Evolutionary conservation across 1,140 invertebrate genomes (phyloP).

Genomic region (Eupeodes corollae): DNA sequence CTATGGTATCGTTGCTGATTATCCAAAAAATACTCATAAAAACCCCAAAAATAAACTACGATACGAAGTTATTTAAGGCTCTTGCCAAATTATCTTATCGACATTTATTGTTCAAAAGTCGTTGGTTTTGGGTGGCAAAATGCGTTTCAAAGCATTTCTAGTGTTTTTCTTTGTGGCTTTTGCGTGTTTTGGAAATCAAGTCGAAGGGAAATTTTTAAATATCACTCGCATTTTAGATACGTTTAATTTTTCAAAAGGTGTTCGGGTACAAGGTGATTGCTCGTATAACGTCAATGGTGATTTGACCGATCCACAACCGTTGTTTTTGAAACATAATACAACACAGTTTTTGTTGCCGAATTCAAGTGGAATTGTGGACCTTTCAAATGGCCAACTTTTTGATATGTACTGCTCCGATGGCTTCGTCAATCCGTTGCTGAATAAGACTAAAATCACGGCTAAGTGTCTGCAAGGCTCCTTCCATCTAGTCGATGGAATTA

Average conservation of each 20-base stretch:
- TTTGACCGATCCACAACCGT: constrained; percentile 25
- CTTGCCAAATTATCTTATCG: no score
- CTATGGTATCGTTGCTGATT: no score
- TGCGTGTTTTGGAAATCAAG: no score
- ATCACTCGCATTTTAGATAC: no score
- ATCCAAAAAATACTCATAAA: no score
- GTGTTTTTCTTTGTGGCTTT: no score
- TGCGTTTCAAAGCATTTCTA: no score
- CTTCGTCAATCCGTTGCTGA: constrained; percentile 18
- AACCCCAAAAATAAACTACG: no score
- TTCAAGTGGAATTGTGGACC: constrained; percentile 22
- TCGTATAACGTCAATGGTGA: constrained; percentile 27
- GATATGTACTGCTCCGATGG: constrained; percentile 26
- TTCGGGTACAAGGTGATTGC: constrained; percentile 21
- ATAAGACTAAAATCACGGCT: constrained; percentile 17
- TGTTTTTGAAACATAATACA: constrained; percentile 16
- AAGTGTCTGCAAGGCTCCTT: constrained; percentile 28
- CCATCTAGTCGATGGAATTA: constrained; percentile 22
- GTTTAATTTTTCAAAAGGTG: constrained; percentile 8
- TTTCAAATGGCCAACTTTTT: constrained; percentile 22
- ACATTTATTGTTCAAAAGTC: no score
- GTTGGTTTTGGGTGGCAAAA: no score
- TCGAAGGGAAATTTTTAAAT: no score
- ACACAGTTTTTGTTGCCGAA: constrained; percentile 24
- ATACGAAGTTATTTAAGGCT: no score